These are phyloP conservation scores for Lithophane socia DNA, from an alignment of 2,888 invertebrate genomes.

Conservation along the genomic window DNA sequence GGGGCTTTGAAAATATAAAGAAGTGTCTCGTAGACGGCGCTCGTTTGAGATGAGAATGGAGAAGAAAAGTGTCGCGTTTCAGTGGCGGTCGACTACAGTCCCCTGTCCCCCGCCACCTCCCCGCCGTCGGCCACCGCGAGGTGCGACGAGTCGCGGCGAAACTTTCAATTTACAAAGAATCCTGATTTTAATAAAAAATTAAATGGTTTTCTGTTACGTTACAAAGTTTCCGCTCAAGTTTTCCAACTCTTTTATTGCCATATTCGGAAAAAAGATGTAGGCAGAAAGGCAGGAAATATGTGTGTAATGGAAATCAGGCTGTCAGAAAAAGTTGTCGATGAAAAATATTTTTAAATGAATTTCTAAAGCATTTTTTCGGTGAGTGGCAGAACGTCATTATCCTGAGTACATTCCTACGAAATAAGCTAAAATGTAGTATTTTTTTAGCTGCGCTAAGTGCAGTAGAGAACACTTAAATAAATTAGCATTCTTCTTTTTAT, in stretches of 20 bases:
- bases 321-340: background rate
- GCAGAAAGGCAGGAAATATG: background rate
- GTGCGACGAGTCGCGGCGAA: constrained; percentile 16
- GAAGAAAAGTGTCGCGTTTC: constrained; percentile 68
- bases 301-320: constrained; percentile 5
- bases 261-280: background rate
- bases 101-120: background rate
- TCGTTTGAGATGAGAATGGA: constrained; percentile 60
- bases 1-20: constrained; percentile 65
- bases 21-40: constrained; percentile 55
- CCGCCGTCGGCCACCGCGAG: constrained; percentile 7
- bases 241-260: constrained; percentile 22
- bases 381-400: constrained; percentile 34
- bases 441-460: constrained; percentile 51
- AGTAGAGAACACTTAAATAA: constrained; percentile 55
- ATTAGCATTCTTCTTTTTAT: constrained; percentile 62
- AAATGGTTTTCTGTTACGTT: constrained; percentile 35
- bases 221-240: constrained; percentile 21
- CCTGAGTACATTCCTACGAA: constrained; percentile 32
- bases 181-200: constrained; percentile 43
- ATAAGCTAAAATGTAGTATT: constrained; percentile 41
- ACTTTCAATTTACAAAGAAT: constrained; percentile 40
- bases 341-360: constrained; percentile 19
- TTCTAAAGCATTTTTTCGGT: background rate
- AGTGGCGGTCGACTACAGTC: constrained; percentile 42